A percentile compares a stretch with the other conserved stretches of the same genome.
Conservation (phyloP, 64 coral and sea anemone species). For the Porites lutea region DNA sequence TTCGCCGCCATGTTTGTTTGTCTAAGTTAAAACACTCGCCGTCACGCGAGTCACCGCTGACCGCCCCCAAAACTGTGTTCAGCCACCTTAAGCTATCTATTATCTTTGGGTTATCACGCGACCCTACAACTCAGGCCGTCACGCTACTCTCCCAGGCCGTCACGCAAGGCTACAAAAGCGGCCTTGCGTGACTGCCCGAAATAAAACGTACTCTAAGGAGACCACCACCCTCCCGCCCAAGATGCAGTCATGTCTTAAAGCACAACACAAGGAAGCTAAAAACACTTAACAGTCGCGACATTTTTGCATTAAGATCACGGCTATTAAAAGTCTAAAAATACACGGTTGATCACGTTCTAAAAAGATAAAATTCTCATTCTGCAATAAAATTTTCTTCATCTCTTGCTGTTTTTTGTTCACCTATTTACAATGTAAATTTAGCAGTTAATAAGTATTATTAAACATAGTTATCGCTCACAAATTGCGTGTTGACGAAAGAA, state of each 20-base stretch:
- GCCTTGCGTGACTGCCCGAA: background rate
- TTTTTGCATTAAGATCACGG: background rate
- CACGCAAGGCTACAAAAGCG: background rate
- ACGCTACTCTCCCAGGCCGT: background rate
- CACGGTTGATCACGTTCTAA: conserved; percentile 51
- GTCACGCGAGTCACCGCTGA: too few species aligned
- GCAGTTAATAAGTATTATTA: background rate
- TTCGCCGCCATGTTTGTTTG: too few species aligned
- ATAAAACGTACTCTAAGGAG: background rate
- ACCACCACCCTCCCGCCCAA: too few species aligned
- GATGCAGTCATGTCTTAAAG: background rate
- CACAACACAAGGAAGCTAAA: background rate
- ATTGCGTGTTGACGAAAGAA: conserved; percentile 91
- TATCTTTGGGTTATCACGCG: too few species aligned
- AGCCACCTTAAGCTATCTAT: too few species aligned
- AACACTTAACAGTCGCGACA: background rate
- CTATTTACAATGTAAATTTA: conserved; percentile 43
- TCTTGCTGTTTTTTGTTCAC: background rate
- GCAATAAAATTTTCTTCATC: conserved; percentile 46
- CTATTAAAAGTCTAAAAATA: conserved; percentile 51
- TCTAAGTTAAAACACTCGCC: too few species aligned
- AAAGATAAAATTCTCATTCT: conserved; percentile 52
- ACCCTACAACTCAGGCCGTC: background rate
- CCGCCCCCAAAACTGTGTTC: too few species aligned
- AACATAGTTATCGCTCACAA: conserved; percentile 65